Evolutionary conservation across 1,140 invertebrate species (phyloP), one percentile per base, ranked within the genome.

Genomic region (Stegodyphus dumicola): DNA sequence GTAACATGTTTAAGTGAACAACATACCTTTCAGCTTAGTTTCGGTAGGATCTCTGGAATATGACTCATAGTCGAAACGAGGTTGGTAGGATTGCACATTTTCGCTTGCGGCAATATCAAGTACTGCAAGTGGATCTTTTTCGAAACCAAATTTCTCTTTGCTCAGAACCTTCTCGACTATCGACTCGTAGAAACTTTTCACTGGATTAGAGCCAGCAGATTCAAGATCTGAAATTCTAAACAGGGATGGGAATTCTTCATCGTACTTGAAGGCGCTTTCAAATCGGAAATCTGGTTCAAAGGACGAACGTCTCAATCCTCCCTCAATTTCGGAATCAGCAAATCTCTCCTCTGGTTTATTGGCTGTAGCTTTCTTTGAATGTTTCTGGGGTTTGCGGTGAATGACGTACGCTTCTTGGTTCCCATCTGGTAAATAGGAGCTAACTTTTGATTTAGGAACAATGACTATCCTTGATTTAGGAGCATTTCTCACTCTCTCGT

Each of bases 1-100:
- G 33, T 33, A 33, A 33, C 33, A 33, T 33, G 33, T 33, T 33
- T 33, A 33, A 33, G 33, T 33, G 33, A 33, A 33, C 33, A 33
- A 33, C 33, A 33, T 74, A 78, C 84, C 84, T 71, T 78, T 78
- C 49, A 86, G 17, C 48, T 86, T 86, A 18, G 52, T 54, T 64
- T 77, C 84, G 4, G 76, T 86, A 2, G 75, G 17, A 73, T 86
- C 84, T 15, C 73, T 86, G 1, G 67, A 51, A 18, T 86, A 86
- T 5, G 74, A 15, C 15, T 86, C 84, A 9, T 86, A 86, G 15
- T 78, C 69, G 56, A 86, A 86, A n/a, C 84, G 51, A 6, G 84
- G 84, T 17, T 15, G 64, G 67, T 86, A 86, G 5, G 53, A 60
- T 10, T 53, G 84, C 3, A 56, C 53, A 33, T 52, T 67, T 66